Percentiles rank a stretch among this genome's conserved stretches.
phyloP scores from a whole-genome alignment of 2,113 vertebrate species.

The Hystrix cristata region DNA sequence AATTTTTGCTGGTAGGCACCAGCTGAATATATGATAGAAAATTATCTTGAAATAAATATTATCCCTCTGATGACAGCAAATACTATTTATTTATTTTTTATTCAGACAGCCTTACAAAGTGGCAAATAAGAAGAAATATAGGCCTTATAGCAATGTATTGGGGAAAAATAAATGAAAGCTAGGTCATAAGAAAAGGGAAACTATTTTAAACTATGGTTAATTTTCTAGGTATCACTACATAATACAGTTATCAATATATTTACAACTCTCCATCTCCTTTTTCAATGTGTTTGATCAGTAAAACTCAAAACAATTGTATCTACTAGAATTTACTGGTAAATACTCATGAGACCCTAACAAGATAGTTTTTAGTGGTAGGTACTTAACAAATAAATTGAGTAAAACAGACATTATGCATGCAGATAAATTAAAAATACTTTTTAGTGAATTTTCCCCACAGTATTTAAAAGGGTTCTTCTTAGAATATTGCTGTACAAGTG shows the following conservation, averaged over 20 bases:
- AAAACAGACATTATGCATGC: background rate
- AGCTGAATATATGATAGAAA: background rate
- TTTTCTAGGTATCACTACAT: background rate
- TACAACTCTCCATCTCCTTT: background rate
- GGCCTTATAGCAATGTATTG: background rate
- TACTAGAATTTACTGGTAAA: background rate
- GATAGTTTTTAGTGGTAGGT: background rate
- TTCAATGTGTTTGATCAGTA: background rate
- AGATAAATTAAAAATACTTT: background rate
- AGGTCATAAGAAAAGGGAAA: background rate
- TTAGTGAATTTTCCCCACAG: background rate
- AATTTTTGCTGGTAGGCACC: background rate
- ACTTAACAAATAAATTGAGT: background rate
- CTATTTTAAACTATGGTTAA: background rate
- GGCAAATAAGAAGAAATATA: background rate
- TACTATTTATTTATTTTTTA: background rate
- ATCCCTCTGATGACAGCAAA: background rate
- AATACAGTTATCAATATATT: background rate
- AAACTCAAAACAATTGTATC: background rate
- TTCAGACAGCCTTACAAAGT: background rate
- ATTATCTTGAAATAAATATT: background rate
- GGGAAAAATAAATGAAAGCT: background rate
- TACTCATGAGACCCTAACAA: background rate
- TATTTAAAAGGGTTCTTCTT: background rate
- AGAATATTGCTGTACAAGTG: background rate